These are phyloP conservation scores for Euborellia annulipes DNA, from an alignment of 1,140 invertebrate species.

Conservation along the genomic window DNA sequence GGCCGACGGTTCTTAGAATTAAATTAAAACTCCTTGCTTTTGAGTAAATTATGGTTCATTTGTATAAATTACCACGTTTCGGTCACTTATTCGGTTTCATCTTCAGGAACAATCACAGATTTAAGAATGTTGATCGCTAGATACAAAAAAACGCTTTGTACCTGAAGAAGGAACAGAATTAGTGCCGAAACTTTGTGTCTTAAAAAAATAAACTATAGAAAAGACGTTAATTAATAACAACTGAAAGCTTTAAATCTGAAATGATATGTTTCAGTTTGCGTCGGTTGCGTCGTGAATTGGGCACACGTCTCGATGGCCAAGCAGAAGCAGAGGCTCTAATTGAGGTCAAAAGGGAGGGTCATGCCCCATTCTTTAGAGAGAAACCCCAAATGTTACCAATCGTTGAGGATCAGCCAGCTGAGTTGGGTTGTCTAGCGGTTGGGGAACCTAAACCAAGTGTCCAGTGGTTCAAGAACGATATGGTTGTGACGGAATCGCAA, in stretches of 20 bases:
- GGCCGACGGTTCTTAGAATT: no score
- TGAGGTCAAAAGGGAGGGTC: slow-evolving; percentile 60
- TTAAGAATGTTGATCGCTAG: no score
- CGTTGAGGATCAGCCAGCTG: slow-evolving; percentile 56
- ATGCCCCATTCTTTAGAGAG: slow-evolving; percentile 61
- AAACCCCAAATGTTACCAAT: slow-evolving; percentile 65
- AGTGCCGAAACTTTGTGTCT: not conserved
- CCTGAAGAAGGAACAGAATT: not conserved
- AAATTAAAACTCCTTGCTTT: no score
- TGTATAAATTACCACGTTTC: no score
- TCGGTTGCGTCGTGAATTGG: slow-evolving; percentile 63
- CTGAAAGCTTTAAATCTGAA: no score
- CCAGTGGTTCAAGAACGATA: slow-evolving; percentile 93
- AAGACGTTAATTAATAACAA: no score
- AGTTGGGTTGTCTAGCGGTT: slow-evolving; percentile 69
- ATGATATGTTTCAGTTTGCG: slow-evolving; percentile 37
- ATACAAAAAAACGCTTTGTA: not conserved
- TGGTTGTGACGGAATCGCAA: slow-evolving; percentile 62
- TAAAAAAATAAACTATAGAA: not conserved
- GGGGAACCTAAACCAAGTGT: slow-evolving; percentile 78
- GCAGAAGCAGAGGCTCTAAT: slow-evolving; percentile 70
- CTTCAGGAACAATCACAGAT: no score
- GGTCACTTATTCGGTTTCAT: no score
- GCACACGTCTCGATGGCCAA: slow-evolving; percentile 58
- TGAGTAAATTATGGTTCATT: no score